These are phyloP conservation scores for Chauna torquata DNA, from an alignment of 2,113 vertebrate species.

Conservation along the genomic window DNA sequence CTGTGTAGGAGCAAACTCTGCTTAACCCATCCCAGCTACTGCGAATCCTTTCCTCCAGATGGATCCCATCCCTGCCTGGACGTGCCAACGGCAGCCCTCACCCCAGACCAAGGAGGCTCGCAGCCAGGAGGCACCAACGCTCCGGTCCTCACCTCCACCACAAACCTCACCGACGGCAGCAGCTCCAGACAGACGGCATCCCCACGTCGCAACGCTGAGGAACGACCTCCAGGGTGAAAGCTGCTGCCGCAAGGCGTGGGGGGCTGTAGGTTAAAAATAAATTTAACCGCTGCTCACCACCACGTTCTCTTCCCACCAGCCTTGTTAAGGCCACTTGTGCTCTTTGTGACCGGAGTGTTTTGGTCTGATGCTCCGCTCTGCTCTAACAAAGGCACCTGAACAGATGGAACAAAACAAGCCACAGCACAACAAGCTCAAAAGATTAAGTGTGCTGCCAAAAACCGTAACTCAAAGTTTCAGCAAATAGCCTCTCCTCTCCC, in stretches of 20 bases:
- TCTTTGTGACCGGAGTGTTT: background rate
- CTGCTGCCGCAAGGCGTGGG: fast-evolving
- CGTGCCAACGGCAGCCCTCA: background rate
- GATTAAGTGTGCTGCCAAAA: constrained; percentile 21
- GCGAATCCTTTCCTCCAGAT: background rate
- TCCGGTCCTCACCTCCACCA: background rate
- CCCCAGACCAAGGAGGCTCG: background rate
- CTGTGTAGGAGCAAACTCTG: background rate
- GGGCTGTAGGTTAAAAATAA: background rate
- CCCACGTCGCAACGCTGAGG: background rate
- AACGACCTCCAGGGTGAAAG: background rate
- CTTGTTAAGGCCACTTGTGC: background rate
- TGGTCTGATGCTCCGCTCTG: background rate
- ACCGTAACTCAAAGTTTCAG: background rate
- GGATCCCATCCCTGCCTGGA: background rate
- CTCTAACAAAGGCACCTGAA: background rate
- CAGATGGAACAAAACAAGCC: background rate
- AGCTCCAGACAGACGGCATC: background rate
- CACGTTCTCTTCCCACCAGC: background rate
- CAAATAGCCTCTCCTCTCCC: background rate
- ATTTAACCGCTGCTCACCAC: background rate
- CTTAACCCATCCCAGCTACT: background rate
- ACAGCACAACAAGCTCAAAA: background rate
- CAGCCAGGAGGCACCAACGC: background rate
- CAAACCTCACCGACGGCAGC: background rate